Evolutionary conservation across 2,113 vertebrate genomes (phyloP).

Genomic region (Syngnathus scovelli): DNA sequence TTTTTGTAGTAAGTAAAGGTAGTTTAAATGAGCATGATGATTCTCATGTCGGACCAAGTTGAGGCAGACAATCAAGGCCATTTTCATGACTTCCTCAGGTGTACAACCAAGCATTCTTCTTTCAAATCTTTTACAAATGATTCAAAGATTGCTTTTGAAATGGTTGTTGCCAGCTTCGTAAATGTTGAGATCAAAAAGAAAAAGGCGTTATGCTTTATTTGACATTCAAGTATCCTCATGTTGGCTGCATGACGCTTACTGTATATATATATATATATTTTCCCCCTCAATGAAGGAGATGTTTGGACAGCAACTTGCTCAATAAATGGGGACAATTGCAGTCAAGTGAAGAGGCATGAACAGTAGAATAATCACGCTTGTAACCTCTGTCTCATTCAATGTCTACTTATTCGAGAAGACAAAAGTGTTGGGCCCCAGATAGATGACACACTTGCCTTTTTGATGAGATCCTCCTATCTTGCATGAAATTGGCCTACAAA

Average conservation of each 20-base stretch:
- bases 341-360: neutral
- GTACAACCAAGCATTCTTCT: constrained; percentile 13
- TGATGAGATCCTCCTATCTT: no score
- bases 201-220: neutral
- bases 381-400: neutral
- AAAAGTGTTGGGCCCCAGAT: neutral
- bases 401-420: neutral
- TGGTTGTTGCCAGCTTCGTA: neutral
- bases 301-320: no score
- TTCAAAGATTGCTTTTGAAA: neutral
- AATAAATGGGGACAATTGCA: neutral
- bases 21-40: constrained; percentile 9
- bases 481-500: no score
- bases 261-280: no score
- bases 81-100: constrained; percentile 26
- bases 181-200: neutral
- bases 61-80: constrained; percentile 17
- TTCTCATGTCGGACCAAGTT: constrained; percentile 33
- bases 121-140: neutral
- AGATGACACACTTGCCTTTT: neutral
- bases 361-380: neutral
- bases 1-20: neutral
- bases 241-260: constrained; percentile 9
- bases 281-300: no score
- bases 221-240: neutral